Evolutionary conservation across 2,113 vertebrate genomes (phyloP).

Genomic region (Cottus gobio): DNA sequence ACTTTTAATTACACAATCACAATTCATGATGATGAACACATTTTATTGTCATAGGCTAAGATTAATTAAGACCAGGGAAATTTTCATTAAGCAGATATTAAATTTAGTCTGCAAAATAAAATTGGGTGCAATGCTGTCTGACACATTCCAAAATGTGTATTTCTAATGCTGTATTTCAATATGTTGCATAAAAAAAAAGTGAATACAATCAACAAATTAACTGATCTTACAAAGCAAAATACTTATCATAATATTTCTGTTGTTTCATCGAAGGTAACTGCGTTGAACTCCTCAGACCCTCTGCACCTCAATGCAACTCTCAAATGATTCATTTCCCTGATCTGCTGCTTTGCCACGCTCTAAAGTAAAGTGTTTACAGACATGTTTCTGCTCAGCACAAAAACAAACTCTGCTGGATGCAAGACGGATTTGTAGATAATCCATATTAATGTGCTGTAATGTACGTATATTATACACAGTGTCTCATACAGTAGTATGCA

Average conservation of each 20-base stretch:
- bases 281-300: slow-evolving; percentile 20
- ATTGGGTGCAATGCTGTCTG: background rate
- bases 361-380: slow-evolving; percentile 39
- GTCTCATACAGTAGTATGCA: background rate
- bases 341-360: slow-evolving; percentile 50
- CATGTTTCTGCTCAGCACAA: slow-evolving; percentile 21
- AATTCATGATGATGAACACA: background rate
- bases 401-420: slow-evolving; percentile 5
- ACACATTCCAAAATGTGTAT: background rate
- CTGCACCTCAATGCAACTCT: slow-evolving; percentile 40
- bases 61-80: background rate
- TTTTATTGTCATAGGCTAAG: background rate
- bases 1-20: background rate
- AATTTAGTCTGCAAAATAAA: background rate
- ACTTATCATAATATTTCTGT: background rate
- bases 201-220: background rate
- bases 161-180: background rate
- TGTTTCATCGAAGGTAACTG: slow-evolving; percentile 9
- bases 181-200: background rate
- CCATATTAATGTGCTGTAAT: background rate
- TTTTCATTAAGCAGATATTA: background rate
- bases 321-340: slow-evolving; percentile 47
- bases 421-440: slow-evolving; percentile 35
- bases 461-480: background rate
- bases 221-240: background rate